phyloP scores from a whole-genome alignment of 1,140 invertebrate genomes.

The Lerema accius region DNA sequence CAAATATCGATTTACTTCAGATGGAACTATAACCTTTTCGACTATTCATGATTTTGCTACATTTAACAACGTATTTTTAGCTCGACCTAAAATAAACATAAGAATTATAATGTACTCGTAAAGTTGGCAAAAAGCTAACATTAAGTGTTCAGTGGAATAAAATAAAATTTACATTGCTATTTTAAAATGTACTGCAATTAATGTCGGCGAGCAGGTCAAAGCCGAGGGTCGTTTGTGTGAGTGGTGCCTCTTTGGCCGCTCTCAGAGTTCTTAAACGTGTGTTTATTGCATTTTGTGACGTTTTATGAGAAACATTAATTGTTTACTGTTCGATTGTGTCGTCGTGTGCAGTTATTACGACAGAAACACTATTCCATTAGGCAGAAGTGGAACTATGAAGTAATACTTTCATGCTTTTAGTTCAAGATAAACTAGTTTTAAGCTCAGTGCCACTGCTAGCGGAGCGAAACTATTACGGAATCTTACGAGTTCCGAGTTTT shows the following conservation, averaged over 20 bases:
- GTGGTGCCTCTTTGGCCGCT: conserved; percentile 2
- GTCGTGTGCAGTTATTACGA: too few species aligned
- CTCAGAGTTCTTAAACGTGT: conserved; percentile 12
- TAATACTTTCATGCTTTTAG: too few species aligned
- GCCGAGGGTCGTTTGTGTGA: conserved; percentile 11
- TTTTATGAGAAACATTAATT: conserved; percentile 16
- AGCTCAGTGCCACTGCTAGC: too few species aligned
- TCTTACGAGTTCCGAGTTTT: too few species aligned
- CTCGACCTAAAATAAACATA: background rate
- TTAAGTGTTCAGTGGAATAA: background rate
- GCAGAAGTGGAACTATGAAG: too few species aligned
- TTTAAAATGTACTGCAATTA: conserved; percentile 20
- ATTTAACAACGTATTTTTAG: too few species aligned
- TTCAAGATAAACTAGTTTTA: too few species aligned
- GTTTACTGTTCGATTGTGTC: conserved; percentile 8
- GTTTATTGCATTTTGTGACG: conserved; percentile 20
- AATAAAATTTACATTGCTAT: conserved; percentile 5
- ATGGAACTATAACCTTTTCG: too few species aligned
- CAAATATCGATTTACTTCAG: too few species aligned
- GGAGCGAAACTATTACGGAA: too few species aligned
- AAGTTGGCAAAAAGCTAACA: background rate
- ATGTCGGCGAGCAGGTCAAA: conserved; percentile 7
- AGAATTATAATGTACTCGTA: background rate
- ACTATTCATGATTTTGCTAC: too few species aligned
- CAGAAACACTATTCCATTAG: background rate